Percentiles rank a stretch among this genome's conserved stretches.
phyloP scores from a whole-genome alignment of 2,797 vertebrate genomes.

The Crotalus adamanteus region DNA sequence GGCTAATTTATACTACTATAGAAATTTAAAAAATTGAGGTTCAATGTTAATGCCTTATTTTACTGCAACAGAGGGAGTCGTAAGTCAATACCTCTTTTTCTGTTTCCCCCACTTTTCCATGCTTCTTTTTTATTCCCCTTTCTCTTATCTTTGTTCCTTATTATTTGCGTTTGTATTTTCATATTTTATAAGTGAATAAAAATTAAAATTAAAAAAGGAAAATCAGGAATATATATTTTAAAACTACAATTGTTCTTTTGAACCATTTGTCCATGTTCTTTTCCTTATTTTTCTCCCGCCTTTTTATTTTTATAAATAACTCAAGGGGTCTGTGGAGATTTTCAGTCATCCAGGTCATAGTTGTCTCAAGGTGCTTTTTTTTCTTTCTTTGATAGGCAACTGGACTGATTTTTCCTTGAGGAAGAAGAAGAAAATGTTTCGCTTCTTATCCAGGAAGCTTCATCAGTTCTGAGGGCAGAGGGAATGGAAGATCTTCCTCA shows the following conservation, averaged over 20 bases:
- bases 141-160: too few species aligned
- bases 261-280: background rate
- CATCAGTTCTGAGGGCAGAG: background rate
- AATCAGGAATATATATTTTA: background rate
- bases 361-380: background rate
- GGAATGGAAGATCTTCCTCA: background rate
- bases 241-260: background rate
- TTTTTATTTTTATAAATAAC: background rate
- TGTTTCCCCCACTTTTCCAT: too few species aligned
- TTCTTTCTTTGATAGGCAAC: too few species aligned
- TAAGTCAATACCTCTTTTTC: too few species aligned
- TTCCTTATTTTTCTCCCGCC: background rate
- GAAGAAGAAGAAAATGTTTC: background rate
- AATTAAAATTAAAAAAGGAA: too few species aligned
- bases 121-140: too few species aligned
- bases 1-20: too few species aligned
- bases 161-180: too few species aligned
- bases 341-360: background rate
- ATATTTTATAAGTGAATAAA: too few species aligned
- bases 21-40: too few species aligned
- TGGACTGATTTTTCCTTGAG: background rate
- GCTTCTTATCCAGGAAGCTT: background rate
- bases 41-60: too few species aligned
- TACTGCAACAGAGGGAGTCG: too few species aligned
- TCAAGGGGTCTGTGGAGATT: background rate